Evolutionary conservation across 2,797 vertebrate genomes (phyloP).

Genomic region (Labeo calbasu): DNA sequence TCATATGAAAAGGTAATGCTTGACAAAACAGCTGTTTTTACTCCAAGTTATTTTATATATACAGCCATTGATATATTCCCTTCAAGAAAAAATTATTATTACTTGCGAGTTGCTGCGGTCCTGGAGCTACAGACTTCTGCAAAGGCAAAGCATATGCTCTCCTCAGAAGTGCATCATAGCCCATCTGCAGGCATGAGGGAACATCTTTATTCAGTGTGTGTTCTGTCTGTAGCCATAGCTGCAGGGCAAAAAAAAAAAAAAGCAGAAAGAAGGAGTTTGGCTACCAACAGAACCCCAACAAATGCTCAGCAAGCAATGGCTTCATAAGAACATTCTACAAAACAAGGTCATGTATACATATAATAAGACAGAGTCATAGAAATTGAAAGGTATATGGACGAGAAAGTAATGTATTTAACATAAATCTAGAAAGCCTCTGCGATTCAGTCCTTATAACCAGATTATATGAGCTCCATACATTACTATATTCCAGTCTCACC

Average conservation of each 20-base stretch:
- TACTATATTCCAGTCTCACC: slow-evolving; percentile 33
- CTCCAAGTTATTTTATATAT: background rate
- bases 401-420: slow-evolving; percentile 19
- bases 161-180: slow-evolving; percentile 34
- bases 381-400: background rate
- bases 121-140: slow-evolving; percentile 36
- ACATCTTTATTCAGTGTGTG: slow-evolving; percentile 34
- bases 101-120: slow-evolving; percentile 5
- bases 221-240: slow-evolving; percentile 26
- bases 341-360: background rate
- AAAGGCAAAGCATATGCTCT: slow-evolving; percentile 50
- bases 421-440: slow-evolving; percentile 37
- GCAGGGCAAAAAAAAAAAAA: slow-evolving; percentile 23
- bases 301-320: slow-evolving; percentile 13
- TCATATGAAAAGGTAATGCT: background rate
- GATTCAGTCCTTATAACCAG: slow-evolving; percentile 57
- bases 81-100: background rate
- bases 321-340: background rate
- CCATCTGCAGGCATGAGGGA: slow-evolving; percentile 36
- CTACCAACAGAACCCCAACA: slow-evolving; percentile 5
- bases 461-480: slow-evolving; percentile 49
- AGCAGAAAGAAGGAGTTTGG: background rate
- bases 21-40: background rate
- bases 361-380: slow-evolving; percentile 16
- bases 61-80: background rate